phyloP scores from a whole-genome alignment of 1,140 invertebrate genomes.

The Panulirus ornatus region DNA sequence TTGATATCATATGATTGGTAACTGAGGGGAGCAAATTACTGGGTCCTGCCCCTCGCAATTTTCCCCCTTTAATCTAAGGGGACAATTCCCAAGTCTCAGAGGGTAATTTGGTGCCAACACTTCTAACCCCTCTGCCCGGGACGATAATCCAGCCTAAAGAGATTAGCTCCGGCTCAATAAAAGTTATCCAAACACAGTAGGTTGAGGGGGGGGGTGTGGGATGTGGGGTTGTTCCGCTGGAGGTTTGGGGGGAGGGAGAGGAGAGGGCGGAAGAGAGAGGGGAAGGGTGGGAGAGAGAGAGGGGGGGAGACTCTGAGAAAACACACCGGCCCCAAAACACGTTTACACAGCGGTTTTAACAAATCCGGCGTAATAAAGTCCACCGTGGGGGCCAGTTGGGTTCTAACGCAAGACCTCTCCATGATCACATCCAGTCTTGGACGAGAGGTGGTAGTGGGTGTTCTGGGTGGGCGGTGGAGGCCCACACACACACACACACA shows the following conservation, averaged over 20 bases:
- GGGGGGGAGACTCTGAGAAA: slow-evolving; percentile 67
- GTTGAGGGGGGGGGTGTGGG: too few relatives aligned
- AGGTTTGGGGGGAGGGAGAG: background rate
- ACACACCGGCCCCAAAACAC: slow-evolving; percentile 69
- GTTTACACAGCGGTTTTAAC: slow-evolving; percentile 75
- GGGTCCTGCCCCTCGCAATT: slow-evolving; percentile 73
- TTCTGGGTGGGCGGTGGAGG: slow-evolving; percentile 32
- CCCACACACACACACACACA: slow-evolving; percentile 2
- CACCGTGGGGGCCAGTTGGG: slow-evolving; percentile 46
- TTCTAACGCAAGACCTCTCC: slow-evolving; percentile 49
- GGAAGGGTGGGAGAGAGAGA: slow-evolving; percentile 12
- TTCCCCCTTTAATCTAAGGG: slow-evolving; percentile 73
- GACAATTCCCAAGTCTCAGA: slow-evolving; percentile 75
- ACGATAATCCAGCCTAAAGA: slow-evolving; percentile 74
- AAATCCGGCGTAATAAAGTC: slow-evolving; percentile 72
- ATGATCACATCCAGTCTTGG: slow-evolving; percentile 68
- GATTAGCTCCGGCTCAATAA: slow-evolving; percentile 74
- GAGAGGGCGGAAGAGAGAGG: background rate
- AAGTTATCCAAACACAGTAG: slow-evolving; percentile 74
- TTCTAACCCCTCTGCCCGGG: slow-evolving; percentile 74
- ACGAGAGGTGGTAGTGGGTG: slow-evolving; percentile 44
- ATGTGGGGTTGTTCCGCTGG: too few relatives aligned
- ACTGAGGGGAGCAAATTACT: slow-evolving; percentile 67
- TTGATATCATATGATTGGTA: slow-evolving; percentile 71
- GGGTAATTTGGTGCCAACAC: slow-evolving; percentile 75